Conservation (phyloP, 2,797 vertebrate species). For the Hypotaenidia philippensis region DNA sequence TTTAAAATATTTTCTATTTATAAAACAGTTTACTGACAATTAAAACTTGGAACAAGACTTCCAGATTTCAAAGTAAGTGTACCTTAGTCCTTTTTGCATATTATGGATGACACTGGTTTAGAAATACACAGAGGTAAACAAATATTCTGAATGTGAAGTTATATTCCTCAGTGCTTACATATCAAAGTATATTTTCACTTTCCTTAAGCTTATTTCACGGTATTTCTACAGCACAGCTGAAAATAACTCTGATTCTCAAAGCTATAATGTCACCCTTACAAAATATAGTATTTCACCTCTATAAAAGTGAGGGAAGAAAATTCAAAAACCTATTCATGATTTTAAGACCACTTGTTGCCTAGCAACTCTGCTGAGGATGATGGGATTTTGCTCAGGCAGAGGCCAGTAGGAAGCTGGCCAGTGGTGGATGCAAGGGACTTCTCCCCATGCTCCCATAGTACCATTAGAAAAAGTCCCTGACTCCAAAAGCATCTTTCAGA, state of each 20-base stretch:
- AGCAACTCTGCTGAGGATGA: not conserved
- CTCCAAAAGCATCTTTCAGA: not conserved
- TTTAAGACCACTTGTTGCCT: constrained; percentile 12
- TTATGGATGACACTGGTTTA: not conserved
- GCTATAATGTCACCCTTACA: not conserved
- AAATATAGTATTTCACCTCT: not conserved
- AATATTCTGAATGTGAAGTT: constrained; percentile 8
- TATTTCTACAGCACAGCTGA: not conserved
- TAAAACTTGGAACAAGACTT: not conserved
- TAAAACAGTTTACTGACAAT: not conserved
- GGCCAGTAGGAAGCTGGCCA: not conserved
- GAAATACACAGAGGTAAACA: not conserved
- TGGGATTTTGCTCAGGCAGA: not conserved
- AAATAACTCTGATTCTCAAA: constrained; percentile 19
- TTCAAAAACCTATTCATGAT: not conserved
- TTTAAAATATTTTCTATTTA: not conserved
- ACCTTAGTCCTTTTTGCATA: not conserved
- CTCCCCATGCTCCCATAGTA: fast-evolving
- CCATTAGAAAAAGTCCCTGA: not conserved
- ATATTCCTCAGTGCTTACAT: not conserved
- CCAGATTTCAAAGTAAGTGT: not conserved
- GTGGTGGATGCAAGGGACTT: not conserved
- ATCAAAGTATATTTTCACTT: not conserved
- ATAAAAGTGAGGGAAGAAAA: not conserved
- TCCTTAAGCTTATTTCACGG: not conserved